Evolutionary conservation across 2,797 vertebrate genomes (phyloP).

Genomic region (Micrastur ruficollis): DNA sequence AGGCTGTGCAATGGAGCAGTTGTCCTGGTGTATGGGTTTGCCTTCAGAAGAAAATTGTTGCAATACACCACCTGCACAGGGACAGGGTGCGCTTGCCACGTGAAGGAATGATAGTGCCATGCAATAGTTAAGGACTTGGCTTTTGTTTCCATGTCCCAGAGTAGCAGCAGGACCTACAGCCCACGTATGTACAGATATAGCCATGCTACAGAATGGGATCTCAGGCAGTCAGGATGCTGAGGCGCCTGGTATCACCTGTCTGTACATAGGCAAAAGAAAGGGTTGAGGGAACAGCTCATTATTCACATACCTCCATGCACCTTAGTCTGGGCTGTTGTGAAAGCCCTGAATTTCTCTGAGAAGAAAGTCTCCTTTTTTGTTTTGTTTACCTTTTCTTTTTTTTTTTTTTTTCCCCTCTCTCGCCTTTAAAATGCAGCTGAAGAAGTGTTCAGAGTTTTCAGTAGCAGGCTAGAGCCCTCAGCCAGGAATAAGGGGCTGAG

Average conservation of each 20-base stretch:
- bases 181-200: background rate
- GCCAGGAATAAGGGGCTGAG: background rate
- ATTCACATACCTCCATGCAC: background rate
- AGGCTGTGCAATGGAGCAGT: background rate
- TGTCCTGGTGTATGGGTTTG: background rate
- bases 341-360: background rate
- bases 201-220: background rate
- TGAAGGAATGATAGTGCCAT: background rate
- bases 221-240: background rate
- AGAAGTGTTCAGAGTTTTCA: background rate
- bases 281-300: background rate
- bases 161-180: background rate
- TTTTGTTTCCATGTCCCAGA: background rate
- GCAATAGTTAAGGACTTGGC: background rate
- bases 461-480: background rate
- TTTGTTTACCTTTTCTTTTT: background rate
- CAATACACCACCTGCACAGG: background rate
- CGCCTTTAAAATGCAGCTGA: background rate
- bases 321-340: background rate
- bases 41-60: background rate
- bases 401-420: too few relatives aligned
- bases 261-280: background rate
- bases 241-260: background rate
- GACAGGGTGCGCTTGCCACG: background rate
- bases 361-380: background rate